Evolutionary conservation across 2,888 invertebrate species (phyloP).

Genomic region (Shargacucullia verbasci): DNA sequence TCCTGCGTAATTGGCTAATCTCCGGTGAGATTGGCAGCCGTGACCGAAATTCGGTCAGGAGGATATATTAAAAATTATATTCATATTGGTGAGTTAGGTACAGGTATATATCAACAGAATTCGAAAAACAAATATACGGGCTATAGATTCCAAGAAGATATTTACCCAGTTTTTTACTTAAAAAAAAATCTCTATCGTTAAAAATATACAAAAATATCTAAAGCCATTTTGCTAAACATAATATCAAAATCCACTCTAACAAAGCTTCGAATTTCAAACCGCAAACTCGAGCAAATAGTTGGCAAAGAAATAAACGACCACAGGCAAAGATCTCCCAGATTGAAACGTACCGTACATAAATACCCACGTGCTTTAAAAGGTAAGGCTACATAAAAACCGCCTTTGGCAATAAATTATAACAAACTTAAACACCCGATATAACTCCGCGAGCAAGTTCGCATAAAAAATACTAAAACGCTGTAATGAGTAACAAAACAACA

Average conservation of each 20-base stretch:
- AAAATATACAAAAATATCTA: not conserved
- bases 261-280: conserved; percentile 54
- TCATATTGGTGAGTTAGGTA: too few relatives aligned
- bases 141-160: too few relatives aligned
- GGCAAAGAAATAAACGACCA: conserved; percentile 66
- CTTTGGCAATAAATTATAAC: conserved; percentile 81
- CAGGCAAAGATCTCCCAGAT: conserved; percentile 80
- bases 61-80: too few relatives aligned
- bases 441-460: conserved; percentile 43
- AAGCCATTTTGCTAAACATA: conserved; percentile 29
- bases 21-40: too few relatives aligned
- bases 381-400: conserved; percentile 70
- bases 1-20: too few relatives aligned
- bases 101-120: too few relatives aligned
- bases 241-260: conserved; percentile 43
- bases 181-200: too few relatives aligned
- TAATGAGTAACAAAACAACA: conserved; percentile 84
- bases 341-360: conserved; percentile 83
- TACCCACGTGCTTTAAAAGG: conserved; percentile 81
- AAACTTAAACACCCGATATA: conserved; percentile 49
- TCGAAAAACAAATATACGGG: too few relatives aligned
- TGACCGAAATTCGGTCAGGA: too few relatives aligned
- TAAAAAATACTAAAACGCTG: conserved; percentile 63
- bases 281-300: conserved; percentile 67
- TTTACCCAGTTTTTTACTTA: too few relatives aligned